Base-by-base conservation (phyloP, 2,113 vertebrate species). In the Gobio gobio region DNA sequence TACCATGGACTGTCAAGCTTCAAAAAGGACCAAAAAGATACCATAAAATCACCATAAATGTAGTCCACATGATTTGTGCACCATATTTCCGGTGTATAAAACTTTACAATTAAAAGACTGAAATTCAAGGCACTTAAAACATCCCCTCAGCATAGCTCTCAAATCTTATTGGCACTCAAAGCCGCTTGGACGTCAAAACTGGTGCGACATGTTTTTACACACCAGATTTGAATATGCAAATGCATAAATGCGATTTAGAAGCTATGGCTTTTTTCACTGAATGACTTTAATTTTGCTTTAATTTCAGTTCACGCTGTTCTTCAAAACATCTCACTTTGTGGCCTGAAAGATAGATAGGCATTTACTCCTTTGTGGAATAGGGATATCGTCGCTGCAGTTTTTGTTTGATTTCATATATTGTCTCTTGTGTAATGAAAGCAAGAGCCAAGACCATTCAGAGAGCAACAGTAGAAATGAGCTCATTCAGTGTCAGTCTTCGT, bases 401-500 rank as follows among this genome's bases (percentile, higher is more conserved):
- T 43, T 70, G 40, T 45, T 45, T 16, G n/a, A 45, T 73, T 47
- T 73, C 70, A 45, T 0, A 45, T n/a, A 73, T 73, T 24, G 22
- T 73, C 43, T 73, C 36, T 24, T 49, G 13, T 74, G 70, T 47
- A 24, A 73, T 70, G 36, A n/a, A 70, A 70, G 33, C 66, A 68
- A 73, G 40, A 45, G 40, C 22, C 0, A 10, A 43, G 10, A 14
- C 70, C 20, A 14, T 45, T 73, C 22, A 73, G 22, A 24, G 43
- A 73, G 70, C 70, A 47, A 73, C 43, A 43, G 26, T 12, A 58
- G 51, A 77, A 58, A 22, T 66, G 9, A 66, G 24, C 43, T 49
- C 40, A 10, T 33, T 79, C 29, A 45, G 22, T 24, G 68, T 59
- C 74, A 3, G 51, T 77, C 22, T 73, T 70, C 43, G 3, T 49